Evolutionary conservation across 2,113 vertebrate genomes (phyloP), one percentile per base, ranked within the genome.

Genomic region (Tragelaphus imberbis): DNA sequence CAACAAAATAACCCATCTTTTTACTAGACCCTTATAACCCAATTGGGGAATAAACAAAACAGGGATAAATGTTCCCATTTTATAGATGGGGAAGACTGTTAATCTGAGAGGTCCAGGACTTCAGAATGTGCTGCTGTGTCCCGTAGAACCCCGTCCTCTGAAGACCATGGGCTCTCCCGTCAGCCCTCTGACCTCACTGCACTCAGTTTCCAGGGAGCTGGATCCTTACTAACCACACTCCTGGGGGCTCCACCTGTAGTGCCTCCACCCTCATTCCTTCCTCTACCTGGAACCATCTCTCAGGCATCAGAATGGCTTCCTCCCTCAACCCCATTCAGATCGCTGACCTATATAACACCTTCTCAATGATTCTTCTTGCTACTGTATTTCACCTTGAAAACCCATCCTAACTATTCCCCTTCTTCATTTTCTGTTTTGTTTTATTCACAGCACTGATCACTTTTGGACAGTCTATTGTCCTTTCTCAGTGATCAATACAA

Each of bases 161-260:
- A 28, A 84, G 81, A 30, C 40, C 10, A 5, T 1, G 8, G 68
- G 59, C 81, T 87, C 56, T 84, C 65, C 71, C 40, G 7, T 4
- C 12, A 8, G 21, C 15, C 63, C 49, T 40, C 13, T 40, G 77
- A n/a, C 47, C 14, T 61, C 53, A 14, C 25, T 19, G 0, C 40
- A 12, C 17, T 89, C 61, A 53, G 36, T 44, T 30, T 19, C 58
- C 7, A 55, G 9, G 0, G 1, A 4, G 33, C 7, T 17, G 36
- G 2, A 33, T 8, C 36, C 30, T 15, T 25, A 15, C 55, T 56
- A 11, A 21, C 25, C 9, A 17, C n/a, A 27, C 27, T 71, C 56
- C 3, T 5, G 5, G 1, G 2, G 14, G 6, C n/a, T 55, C 44
- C 2, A 1, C 25, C 12, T n/a, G 55, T n/a, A 25, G 6, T 0